These are phyloP conservation scores for Octodonta nipae DNA, from an alignment of 2,888 invertebrate species.

Conservation along the genomic window DNA sequence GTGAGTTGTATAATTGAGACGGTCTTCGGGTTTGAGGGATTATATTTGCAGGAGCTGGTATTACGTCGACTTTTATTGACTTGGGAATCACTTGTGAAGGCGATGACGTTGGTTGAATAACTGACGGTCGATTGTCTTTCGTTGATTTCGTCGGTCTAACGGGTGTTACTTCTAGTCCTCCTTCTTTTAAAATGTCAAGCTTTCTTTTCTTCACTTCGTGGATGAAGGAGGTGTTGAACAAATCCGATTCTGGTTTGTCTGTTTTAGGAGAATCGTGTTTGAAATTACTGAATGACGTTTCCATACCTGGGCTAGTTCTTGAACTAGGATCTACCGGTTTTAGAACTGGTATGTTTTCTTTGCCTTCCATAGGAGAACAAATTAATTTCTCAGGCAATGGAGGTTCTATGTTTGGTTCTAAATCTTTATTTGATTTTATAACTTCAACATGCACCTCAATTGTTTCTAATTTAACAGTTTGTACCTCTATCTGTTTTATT, in stretches of 20 bases:
- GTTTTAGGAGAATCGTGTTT: conserved; percentile 49
- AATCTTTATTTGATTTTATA: conserved; percentile 19
- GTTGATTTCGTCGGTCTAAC: conserved; percentile 31
- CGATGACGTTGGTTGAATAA: conserved; percentile 24
- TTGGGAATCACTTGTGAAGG: conserved; percentile 13
- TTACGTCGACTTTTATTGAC: conserved; percentile 17
- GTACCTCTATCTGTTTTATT: conserved; percentile 1
- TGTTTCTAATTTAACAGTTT: conserved; percentile 10
- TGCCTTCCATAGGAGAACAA: conserved; percentile 37
- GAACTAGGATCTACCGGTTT: conserved; percentile 20
- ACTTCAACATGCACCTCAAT: conserved; percentile 4
- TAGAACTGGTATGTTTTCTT: conserved; percentile 42
- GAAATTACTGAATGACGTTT: conserved; percentile 14
- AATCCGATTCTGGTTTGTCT: conserved; percentile 40
- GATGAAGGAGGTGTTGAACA: conserved; percentile 17
- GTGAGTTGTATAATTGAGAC: conserved; percentile 16
- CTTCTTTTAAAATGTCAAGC: conserved; percentile 59
- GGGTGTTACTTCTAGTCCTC: conserved; percentile 63
- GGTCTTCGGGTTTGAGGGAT: background rate
- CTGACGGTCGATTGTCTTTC: conserved; percentile 28
- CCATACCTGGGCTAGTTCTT: conserved; percentile 2
- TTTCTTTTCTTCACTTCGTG: conserved; percentile 49
- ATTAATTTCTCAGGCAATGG: conserved; percentile 16
- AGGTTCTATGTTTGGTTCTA: conserved; percentile 30
- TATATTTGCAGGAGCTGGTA: conserved; percentile 23